Evolutionary conservation across 2,113 vertebrate genomes (phyloP), one percentile per base, ranked within the genome.

Genomic region (Litocranius walleri): DNA sequence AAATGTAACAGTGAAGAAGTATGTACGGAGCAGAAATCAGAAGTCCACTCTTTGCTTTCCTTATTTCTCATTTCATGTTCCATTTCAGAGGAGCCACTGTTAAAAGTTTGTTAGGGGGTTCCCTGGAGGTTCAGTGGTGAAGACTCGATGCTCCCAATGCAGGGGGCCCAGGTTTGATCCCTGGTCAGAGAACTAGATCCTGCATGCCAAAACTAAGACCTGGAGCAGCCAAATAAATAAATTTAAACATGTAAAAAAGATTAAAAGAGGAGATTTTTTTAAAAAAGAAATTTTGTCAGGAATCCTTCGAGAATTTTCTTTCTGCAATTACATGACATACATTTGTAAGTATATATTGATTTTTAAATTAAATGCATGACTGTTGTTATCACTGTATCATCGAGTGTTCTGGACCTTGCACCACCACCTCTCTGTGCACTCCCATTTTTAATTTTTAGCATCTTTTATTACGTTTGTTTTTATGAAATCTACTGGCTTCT

Each of bases 391-490:
- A 0, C 62, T 33, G 3, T 19, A 3, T 52, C 19, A 7, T 14
- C 2, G 6, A 8, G 2, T 16, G 54, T 59, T 62, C 90, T 14
- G 64, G 52, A 33, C 7, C 10, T 21, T 14, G 13, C 33, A 40
- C 12, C 0, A 2, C 57, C 7, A 2, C 23, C 8, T 45, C 13
- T 0, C 4, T 5, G 9, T 5, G 81, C 33, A 15, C 0, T 11
- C 17, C 21, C 23, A 77, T 4, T 14, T 17, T 33, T 7, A 5
- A 21, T 27, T 17, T 62, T 74, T 57, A 64, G 16, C 59, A 33
- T 57, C 78, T 74, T 54, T 88, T 40, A 43, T 30, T 19, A 6
- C 12, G 1, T 84, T 84, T 1, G 12, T 5, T 61, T 50, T 64
- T 78, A 59, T 19, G 71, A 87, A 78, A 56, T 25, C 4, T 30